Base-by-base conservation (phyloP, 2,888 invertebrate genomes). In the Syritta pipiens region DNA sequence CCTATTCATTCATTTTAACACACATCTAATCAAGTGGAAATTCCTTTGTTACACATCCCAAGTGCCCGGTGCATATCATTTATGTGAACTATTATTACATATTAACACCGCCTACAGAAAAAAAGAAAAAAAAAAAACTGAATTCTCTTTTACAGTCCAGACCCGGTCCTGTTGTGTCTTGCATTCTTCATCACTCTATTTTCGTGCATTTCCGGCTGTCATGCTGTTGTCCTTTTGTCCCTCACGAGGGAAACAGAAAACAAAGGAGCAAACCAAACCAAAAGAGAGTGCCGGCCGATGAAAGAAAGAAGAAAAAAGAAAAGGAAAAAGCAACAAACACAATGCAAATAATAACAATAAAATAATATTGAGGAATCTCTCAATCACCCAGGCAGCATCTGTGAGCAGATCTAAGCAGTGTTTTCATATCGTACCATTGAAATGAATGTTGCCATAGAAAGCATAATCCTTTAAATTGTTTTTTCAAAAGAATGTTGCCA, bases 311-410 rank as follows among this genome's bases (percentile, higher is more conserved):
- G 32, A 76, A 63, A 44, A 20, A 14, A 9, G 24, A 62, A 62
- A 75, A 74, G n/a, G n/a, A n/a, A n/a, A n/a, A n/a, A 49, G 35
- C 40, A 76, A 69, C 71, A 71, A 76, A 76, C 44, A 71, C 57
- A 71, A 71, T 77, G 53, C 63, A 24, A 63, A 76, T 69, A 62
- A 76, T 40, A 76, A 69, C 69, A 57, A 77, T 65, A 51, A 71
- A 63, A 37, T 51, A 53, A 71, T 63, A 30, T 68, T 63, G 42
- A 51, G 28, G 44, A 46, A 76, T 71, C 51, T 63, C 76, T 76
- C 57, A 76, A 63, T 76, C 63, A 59, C 17, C 22, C 24, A 60
- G 26, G 7, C 30, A 60, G 49, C 40, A 63, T 63, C 49, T 37
- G 26, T 32, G 26, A 46, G 51, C 28, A 37, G 51, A 37, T 57